Conservation (phyloP, 2,888 invertebrate genomes). For the Pyrochroa serraticornis region DNA sequence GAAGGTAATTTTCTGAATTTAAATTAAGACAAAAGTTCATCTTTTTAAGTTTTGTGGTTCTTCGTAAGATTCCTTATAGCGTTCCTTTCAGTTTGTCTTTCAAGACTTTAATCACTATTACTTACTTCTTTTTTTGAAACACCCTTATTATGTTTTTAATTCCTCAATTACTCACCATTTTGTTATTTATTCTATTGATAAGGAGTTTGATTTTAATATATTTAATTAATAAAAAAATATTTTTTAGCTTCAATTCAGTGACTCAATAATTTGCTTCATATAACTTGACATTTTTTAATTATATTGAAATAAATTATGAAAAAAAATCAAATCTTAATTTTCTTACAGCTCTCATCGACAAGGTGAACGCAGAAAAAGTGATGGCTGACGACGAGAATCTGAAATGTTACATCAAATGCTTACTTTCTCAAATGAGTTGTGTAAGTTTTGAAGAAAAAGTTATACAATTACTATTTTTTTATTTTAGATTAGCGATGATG, state of each 20-base stretch:
- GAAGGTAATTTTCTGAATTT: conserved; percentile 48
- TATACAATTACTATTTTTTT: conserved; percentile 3
- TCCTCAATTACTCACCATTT: too few species aligned
- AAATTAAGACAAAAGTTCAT: conserved; percentile 48
- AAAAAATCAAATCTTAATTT: conserved; percentile 37
- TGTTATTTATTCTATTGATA: too few species aligned
- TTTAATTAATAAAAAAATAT: too few species aligned
- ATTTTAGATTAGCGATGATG: conserved; percentile 47
- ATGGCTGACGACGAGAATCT: conserved; percentile 49
- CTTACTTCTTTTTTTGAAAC: too few species aligned
- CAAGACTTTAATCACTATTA: not conserved
- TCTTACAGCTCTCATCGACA: conserved; percentile 44
- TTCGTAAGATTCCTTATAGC: not conserved
- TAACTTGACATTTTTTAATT: too few species aligned
- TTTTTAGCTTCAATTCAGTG: too few species aligned
- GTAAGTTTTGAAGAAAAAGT: conserved; percentile 40
- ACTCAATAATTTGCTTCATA: too few species aligned
- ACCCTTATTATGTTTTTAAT: too few species aligned
- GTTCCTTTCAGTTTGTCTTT: not conserved
- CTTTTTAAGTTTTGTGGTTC: conserved; percentile 1
- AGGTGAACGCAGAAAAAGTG: conserved; percentile 42
- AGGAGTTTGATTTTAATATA: too few species aligned
- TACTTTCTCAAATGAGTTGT: conserved; percentile 46
- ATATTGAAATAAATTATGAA: too few species aligned
- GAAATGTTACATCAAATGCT: conserved; percentile 54